Evolutionary conservation across 2,113 vertebrate species (phyloP).

Genomic region (Danionella cerebrum): DNA sequence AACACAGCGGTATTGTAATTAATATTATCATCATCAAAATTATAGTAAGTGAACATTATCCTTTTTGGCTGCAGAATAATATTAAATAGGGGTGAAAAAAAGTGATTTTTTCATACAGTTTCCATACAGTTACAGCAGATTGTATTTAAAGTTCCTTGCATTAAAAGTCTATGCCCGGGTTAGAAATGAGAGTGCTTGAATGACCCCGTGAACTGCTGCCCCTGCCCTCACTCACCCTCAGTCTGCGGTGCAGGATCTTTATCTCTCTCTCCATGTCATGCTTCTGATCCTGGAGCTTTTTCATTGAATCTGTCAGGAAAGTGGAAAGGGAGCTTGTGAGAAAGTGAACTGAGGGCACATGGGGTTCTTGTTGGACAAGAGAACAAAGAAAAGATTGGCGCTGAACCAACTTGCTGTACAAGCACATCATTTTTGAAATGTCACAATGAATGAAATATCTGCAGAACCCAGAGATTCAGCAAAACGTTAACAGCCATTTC

Average conservation of each 20-base stretch:
- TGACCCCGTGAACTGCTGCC: not conserved
- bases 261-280: conserved; percentile 84
- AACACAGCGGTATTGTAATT: too few species aligned
- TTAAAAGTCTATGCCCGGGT: too few species aligned
- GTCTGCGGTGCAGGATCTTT: conserved; percentile 77
- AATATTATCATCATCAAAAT: too few species aligned
- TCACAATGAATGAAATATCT: too few species aligned
- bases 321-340: not conserved
- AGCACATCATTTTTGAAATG: too few species aligned
- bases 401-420: not conserved
- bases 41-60: too few species aligned
- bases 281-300: conserved; percentile 84
- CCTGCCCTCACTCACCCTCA: conserved; percentile 60
- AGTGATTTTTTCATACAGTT: too few species aligned
- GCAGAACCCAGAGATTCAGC: not conserved
- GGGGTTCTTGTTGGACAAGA: not conserved
- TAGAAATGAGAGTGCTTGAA: too few species aligned
- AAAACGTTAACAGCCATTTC: not conserved
- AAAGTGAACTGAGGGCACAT: not conserved
- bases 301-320: conserved; percentile 65
- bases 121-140: too few species aligned
- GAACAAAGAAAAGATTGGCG: not conserved
- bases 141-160: too few species aligned
- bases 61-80: too few species aligned
- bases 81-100: too few species aligned